Evolutionary conservation across 2,797 vertebrate genomes (phyloP), one percentile per base, ranked within the genome.

Genomic region (Galagoides demidoff): DNA sequence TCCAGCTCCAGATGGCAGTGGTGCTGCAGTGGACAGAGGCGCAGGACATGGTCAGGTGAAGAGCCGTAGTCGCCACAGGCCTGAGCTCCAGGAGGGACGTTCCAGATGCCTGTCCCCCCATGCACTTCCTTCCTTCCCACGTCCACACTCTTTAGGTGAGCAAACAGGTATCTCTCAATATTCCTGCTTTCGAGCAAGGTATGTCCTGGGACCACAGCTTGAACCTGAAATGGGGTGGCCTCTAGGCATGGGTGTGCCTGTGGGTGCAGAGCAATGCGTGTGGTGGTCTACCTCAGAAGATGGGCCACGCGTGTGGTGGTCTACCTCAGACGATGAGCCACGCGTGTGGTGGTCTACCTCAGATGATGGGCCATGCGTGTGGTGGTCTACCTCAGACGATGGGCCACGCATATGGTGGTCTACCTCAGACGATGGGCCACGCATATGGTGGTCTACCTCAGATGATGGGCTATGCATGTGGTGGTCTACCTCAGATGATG

Each of bases 81-180:
- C 0, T 23, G 4, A 49, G 19, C 34, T 29, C 37, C 4, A 19
- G 66, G 20, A 34, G 49, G 63, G 27, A 13, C 9, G 4, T 9
- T n/a, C 12, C 45, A 49, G 45, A 25, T 31, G 57, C 11, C 0
- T 0, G 4, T 1, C 10, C 34, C 23, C 2, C 23, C 12, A 0
- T 13, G 4, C 2, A 1, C 8, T 29, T 11, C 61, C 9, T 0
- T 71, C 17, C 59, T 57, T 6, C 1, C 16, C 17, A 6, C 12
- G 1, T 52, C 39, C 22, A 1, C 27, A n/a, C 13, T 29, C 9
- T 3, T 12, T 0, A 0, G 1, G 34, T 17, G 37, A 0, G 0
- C 1, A 19, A 84, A 7, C 29, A 4, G 34, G 7, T 31, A n/a
- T 1, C 63, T 6, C 63, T 16, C 63, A 7, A 31, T 29, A 2